Conservation (phyloP, 2,888 invertebrate genomes). For the Stenchaetothrips biformis region DNA sequence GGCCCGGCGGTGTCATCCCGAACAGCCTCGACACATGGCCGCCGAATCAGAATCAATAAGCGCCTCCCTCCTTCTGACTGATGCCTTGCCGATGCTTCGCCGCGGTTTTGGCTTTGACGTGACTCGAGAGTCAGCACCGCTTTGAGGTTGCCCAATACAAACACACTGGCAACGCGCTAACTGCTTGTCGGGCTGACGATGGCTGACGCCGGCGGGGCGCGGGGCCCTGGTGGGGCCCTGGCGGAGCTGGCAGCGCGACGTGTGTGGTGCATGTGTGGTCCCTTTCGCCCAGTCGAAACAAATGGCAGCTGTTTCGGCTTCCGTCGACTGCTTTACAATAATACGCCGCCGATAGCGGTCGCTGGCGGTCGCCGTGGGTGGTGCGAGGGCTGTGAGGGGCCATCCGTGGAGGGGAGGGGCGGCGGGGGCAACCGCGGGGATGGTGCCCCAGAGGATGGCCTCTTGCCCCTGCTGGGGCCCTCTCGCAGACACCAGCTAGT, state of each 20-base stretch:
- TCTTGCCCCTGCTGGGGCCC: too few relatives aligned
- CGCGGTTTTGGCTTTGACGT: too few relatives aligned
- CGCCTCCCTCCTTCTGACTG: too few relatives aligned
- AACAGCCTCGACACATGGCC: too few relatives aligned
- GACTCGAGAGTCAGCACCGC: background rate
- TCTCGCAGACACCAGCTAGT: too few relatives aligned
- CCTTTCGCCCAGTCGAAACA: slow-evolving; percentile 22
- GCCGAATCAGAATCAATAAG: too few relatives aligned
- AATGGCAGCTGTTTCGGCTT: slow-evolving; percentile 22
- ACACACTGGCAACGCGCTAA: slow-evolving; percentile 1
- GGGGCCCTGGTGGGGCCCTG: too few relatives aligned
- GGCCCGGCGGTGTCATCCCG: too few relatives aligned
- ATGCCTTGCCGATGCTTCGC: too few relatives aligned
- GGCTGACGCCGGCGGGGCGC: too few relatives aligned
- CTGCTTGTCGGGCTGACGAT: background rate
- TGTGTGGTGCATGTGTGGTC: slow-evolving; percentile 1
- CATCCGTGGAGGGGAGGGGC: background rate
- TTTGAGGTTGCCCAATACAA: slow-evolving; percentile 20
- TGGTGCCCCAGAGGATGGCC: too few relatives aligned
- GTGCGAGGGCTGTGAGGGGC: background rate
- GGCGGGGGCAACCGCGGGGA: too few relatives aligned
- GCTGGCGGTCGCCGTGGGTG: background rate
- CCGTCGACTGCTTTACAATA: slow-evolving; percentile 11
- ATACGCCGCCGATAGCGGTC: background rate
- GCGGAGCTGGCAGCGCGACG: background rate